Percentiles rank a stretch among this genome's conserved stretches.
Conservation (phyloP, 2,113 vertebrate species). For the Turdus rufiventris region DNA sequence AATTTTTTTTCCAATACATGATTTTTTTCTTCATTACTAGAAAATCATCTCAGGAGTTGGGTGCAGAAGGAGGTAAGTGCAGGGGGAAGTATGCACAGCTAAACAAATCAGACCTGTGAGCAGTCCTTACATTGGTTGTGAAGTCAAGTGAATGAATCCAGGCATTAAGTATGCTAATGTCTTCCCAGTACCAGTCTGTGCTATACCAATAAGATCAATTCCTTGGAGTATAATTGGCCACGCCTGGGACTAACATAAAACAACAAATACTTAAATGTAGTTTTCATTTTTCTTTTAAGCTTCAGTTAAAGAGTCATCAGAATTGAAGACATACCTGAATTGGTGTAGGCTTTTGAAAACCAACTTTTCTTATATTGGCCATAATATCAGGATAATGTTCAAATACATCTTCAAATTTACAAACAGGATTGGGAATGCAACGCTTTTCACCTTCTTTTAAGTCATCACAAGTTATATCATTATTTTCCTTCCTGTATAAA, state of each 20-base stretch:
- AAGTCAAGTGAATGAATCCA: constrained; percentile 94
- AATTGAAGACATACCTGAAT: constrained; percentile 84
- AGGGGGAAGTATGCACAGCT: not conserved
- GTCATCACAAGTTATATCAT: constrained; percentile 89
- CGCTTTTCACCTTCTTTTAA: constrained; percentile 84
- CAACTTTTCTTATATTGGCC: constrained; percentile 83
- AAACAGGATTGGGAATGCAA: constrained; percentile 83
- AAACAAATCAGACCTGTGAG: not conserved
- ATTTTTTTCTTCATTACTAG: not conserved
- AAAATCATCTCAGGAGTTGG: not conserved
- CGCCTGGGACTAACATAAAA: constrained; percentile 83
- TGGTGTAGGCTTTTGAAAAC: constrained; percentile 91
- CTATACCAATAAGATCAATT: constrained; percentile 92
- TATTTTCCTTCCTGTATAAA: constrained; percentile 86
- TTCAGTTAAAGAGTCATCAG: not conserved
- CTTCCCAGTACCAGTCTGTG: constrained; percentile 96
- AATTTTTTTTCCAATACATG: not conserved
- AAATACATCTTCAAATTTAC: constrained; percentile 88
- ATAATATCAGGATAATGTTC: constrained; percentile 85
- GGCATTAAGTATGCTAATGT: constrained; percentile 93
- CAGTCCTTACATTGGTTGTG: constrained; percentile 84
- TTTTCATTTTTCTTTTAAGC: not conserved
- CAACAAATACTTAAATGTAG: not conserved
- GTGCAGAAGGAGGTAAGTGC: not conserved
- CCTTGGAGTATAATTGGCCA: constrained; percentile 93